Conservation (phyloP, 2,797 vertebrate species). For the Pogonophryne albipinna region DNA sequence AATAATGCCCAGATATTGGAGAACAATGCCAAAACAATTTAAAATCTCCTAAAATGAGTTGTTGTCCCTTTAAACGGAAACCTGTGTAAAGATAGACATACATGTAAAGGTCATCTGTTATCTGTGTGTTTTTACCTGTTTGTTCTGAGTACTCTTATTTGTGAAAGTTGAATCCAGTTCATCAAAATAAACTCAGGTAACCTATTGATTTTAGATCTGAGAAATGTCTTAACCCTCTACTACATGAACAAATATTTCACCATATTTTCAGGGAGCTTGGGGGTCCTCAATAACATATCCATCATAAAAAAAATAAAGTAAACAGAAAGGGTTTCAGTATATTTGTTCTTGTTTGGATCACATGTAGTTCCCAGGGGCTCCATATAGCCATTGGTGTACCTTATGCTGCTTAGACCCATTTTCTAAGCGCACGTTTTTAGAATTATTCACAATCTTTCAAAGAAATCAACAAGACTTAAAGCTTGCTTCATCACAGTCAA, state of each 20-base stretch:
- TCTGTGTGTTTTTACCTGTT: constrained; percentile 20
- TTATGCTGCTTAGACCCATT: background rate
- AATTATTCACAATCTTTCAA: background rate
- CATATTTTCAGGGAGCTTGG: too few species aligned
- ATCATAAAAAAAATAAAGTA: background rate
- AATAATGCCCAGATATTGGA: background rate
- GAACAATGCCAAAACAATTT: background rate
- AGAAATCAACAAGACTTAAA: background rate
- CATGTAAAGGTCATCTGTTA: constrained; percentile 4
- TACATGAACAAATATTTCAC: too few species aligned
- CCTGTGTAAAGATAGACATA: constrained; percentile 7
- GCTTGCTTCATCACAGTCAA: background rate
- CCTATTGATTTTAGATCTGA: constrained; percentile 12
- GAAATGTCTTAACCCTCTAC: background rate
- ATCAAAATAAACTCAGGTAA: constrained; percentile 19
- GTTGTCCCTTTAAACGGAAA: constrained; percentile 1
- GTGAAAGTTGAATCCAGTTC: constrained; percentile 18
- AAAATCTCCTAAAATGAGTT: background rate
- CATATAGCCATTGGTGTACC: background rate
- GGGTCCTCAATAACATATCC: too few species aligned
- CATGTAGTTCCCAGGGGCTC: background rate
- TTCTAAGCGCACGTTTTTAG: background rate
- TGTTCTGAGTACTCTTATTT: constrained; percentile 3
- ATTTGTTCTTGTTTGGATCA: background rate
- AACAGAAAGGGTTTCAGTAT: background rate